Percentiles rank a stretch among this genome's conserved stretches.
Conservation (phyloP, 2,797 vertebrate genomes). For the Oreortyx pictus region DNA sequence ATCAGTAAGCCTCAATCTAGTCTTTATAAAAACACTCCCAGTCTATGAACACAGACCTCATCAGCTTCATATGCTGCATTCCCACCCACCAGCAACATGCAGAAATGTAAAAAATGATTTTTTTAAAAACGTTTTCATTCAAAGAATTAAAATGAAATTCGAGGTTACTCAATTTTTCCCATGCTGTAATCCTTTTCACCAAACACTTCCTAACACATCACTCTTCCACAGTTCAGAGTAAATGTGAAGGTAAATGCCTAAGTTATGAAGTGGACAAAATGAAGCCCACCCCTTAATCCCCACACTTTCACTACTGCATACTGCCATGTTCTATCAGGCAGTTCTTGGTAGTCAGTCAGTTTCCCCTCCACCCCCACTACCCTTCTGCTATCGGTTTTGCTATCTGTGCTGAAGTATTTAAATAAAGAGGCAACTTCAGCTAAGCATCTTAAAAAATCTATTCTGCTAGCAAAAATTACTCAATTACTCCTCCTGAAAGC, state of each 20-base stretch:
- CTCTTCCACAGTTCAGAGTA: background rate
- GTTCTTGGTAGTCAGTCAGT: background rate
- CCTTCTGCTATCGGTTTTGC: background rate
- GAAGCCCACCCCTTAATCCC: accelerated
- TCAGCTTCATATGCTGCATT: background rate
- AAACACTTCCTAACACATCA: background rate
- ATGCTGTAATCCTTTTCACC: background rate
- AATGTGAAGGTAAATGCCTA: background rate
- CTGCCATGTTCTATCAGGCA: background rate
- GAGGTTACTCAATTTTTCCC: no score
- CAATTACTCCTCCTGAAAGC: background rate
- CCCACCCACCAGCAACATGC: accelerated
- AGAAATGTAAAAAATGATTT: background rate
- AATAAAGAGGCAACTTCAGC: background rate
- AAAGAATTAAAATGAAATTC: background rate
- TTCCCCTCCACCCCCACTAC: background rate
- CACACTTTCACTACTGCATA: background rate
- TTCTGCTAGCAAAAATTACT: background rate
- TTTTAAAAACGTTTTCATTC: background rate
- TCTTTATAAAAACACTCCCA: background rate
- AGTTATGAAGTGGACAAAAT: background rate
- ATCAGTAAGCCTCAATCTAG: background rate
- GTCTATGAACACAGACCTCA: background rate
- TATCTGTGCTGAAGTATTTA: background rate
- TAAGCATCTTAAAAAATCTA: background rate